phyloP scores from a whole-genome alignment of 1,140 invertebrate genomes.

The Streblospio benedicti region DNA sequence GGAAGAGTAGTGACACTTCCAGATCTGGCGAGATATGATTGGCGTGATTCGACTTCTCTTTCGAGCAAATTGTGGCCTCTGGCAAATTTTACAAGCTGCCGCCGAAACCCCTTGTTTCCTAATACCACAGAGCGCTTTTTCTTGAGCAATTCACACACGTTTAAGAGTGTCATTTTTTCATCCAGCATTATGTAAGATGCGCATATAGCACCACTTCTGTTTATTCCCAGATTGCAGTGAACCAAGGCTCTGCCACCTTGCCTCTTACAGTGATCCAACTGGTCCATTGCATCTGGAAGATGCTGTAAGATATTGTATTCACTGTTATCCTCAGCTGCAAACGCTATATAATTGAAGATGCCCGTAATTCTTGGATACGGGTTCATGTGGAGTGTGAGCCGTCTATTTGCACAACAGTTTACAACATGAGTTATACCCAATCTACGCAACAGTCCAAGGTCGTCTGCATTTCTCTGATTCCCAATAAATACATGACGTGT shows the following conservation, averaged over 20 bases:
- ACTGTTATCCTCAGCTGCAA: constrained; percentile 15
- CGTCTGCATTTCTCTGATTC: constrained; percentile 17
- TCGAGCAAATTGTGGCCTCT: constrained; percentile 7
- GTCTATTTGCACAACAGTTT: constrained; percentile 13
- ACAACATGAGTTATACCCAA: constrained; percentile 16
- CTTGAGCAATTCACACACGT: constrained; percentile 16
- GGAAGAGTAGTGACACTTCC: no score
- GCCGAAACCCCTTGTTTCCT: constrained; percentile 14
- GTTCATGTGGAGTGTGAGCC: constrained; percentile 1
- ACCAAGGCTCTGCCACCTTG: constrained; percentile 9
- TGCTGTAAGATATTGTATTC: constrained; percentile 15
- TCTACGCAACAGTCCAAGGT: constrained; percentile 7
- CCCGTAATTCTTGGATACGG: constrained; percentile 9
- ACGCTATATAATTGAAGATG: constrained; percentile 10
- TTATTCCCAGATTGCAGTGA: constrained; percentile 19
- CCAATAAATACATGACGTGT: constrained; percentile 11
- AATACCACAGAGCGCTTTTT: constrained; percentile 11
- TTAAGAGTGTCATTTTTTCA: constrained; percentile 9
- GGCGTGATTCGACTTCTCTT: no score
- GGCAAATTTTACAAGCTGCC: constrained; percentile 12
- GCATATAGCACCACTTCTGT: constrained; percentile 15
- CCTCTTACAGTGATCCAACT: constrained; percentile 9
- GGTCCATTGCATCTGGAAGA: constrained; percentile 10
- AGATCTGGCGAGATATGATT: no score
- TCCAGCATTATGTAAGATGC: constrained; percentile 16